Conservation (phyloP, 2,888 invertebrate species). For the Monochamus alternatus region DNA sequence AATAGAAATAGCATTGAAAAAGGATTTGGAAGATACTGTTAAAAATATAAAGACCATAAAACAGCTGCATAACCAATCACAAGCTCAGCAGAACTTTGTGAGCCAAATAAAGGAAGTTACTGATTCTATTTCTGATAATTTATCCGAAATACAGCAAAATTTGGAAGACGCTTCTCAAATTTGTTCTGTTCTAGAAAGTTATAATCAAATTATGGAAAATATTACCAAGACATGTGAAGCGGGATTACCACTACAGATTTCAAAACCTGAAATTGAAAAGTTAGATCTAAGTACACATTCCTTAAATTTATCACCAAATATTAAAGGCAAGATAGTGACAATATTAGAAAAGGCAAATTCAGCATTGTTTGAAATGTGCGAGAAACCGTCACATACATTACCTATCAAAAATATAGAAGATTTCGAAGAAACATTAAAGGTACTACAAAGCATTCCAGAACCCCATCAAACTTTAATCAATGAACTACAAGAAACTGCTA, state of each 20-base stretch:
- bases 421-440: constrained; percentile 16
- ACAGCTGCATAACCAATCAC: constrained; percentile 34
- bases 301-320: constrained; percentile 22
- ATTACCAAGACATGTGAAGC: constrained; percentile 34
- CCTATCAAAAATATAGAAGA: constrained; percentile 9
- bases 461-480: constrained; percentile 7
- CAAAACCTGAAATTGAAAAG: constrained; percentile 25
- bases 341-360: background rate
- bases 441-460: constrained; percentile 9
- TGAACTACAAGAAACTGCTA: constrained; percentile 23
- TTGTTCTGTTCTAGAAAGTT: constrained; percentile 36
- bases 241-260: constrained; percentile 22
- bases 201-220: constrained; percentile 39
- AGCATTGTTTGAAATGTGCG: background rate
- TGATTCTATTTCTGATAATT: constrained; percentile 33
- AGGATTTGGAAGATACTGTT: background rate
- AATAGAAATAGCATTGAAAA: background rate
- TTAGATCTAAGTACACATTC: background rate
- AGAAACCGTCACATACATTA: constrained; percentile 3
- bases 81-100: constrained; percentile 38
- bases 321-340: background rate
- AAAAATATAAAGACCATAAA: background rate
- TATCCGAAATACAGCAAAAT: constrained; percentile 38
- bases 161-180: constrained; percentile 24
- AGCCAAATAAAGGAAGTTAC: constrained; percentile 42